Evolutionary conservation across 1,140 invertebrate genomes (phyloP).

Genomic region (Trinorchestia longiramus): DNA sequence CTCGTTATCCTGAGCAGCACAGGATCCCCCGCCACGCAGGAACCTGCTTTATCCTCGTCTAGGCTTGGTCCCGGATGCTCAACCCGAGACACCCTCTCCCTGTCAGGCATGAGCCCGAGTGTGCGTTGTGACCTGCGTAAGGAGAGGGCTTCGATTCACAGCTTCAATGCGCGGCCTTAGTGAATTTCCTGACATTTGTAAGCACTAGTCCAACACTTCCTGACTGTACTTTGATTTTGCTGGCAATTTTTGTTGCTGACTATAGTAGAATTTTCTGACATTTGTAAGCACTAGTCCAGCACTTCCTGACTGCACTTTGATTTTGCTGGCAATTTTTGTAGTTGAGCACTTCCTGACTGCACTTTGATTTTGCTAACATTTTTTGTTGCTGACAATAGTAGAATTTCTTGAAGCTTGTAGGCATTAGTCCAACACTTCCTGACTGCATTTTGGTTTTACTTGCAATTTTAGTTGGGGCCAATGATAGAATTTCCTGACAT

Average conservation of each 20-base stretch:
- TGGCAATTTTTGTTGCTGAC: no score
- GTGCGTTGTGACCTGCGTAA: background rate
- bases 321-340: background rate
- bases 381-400: background rate
- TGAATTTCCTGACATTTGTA: background rate
- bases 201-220: no score
- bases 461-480: background rate
- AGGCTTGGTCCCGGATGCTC: constrained; percentile 46
- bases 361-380: background rate
- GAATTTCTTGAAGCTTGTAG: background rate
- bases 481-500: background rate
- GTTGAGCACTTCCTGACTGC: background rate
- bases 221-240: no score
- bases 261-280: background rate
- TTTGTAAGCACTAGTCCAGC: background rate
- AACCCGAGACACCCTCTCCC: background rate
- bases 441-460: background rate
- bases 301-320: background rate
- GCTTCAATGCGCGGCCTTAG: background rate
- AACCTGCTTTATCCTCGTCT: constrained; percentile 32
- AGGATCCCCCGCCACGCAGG: constrained; percentile 13
- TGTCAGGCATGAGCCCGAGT: background rate
- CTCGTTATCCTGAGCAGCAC: constrained; percentile 16
- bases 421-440: background rate
- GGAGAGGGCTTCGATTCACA: background rate